Evolutionary conservation across 2,888 invertebrate genomes (phyloP), one percentile per base, ranked within the genome.

Genomic region (Gastrophysa polygoni): DNA sequence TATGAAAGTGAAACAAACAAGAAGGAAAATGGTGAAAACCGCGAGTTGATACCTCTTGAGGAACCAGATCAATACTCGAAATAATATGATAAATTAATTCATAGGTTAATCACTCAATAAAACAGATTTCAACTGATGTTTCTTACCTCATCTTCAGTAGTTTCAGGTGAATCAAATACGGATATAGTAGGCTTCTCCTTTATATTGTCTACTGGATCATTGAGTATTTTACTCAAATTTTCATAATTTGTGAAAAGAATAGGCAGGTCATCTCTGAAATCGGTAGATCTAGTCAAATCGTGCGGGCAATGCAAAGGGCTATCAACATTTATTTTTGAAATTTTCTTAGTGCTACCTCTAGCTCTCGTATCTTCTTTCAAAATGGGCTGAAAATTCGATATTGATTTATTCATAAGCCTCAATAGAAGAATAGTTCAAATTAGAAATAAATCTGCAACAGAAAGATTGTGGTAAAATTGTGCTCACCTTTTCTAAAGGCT

Each of bases 241-340:
- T 52, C 47, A 43, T 8, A 43, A 16, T 62, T 68, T 29, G 75
- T 75, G 1, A 86, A 68, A 43, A 87, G 71, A 1, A 85, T 86
- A 2, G 87, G 85, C 44, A 87, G 75, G 77, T 87, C 85, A 68
- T 87, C 86, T 10, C 85, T 80, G 65, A 83, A 82, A 66, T 88
- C 87, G 3, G 78, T 75, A 10, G 77, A 70, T 59, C 84, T 83
- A 0, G 86, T 83, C 58, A 87, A 78, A 79, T 89, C 89, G 73
- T 89, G 88, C 0, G 87, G 87, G 70, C 88, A 88, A 74, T 86
- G 82, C 24, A 88, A 77, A 50, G 85, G 82, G 72, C 84, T 85
- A 64, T 85, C 84, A 38, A 84, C 76, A 70, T 86, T 84, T 29
- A 83, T 77, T 71, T 79, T 80, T 5, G 77, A 71, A 11, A 75